Evolutionary conservation across 2,797 vertebrate species (phyloP).

Genomic region (Lophius americanus): DNA sequence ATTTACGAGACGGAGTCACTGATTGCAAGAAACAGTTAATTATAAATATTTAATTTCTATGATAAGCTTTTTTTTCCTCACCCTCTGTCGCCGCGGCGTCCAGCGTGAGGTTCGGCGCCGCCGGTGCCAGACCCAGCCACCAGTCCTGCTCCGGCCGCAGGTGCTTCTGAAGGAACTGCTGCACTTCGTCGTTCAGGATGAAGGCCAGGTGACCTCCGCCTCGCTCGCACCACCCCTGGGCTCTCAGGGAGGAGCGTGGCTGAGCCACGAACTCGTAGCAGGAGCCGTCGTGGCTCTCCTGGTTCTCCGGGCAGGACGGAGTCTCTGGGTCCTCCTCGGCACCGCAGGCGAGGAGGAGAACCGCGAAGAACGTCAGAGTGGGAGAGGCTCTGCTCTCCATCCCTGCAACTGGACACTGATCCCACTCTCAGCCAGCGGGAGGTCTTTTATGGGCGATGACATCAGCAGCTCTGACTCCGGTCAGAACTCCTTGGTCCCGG

Average conservation of each 20-base stretch:
- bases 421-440: slow-evolving; percentile 28
- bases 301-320: slow-evolving; percentile 81
- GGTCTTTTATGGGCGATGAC: slow-evolving; percentile 75
- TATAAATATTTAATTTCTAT: no score
- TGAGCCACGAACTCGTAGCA: slow-evolving; percentile 91
- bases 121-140: slow-evolving; percentile 90
- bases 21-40: background rate
- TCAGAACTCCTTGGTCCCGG: slow-evolving; percentile 35
- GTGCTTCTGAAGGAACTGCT: slow-evolving; percentile 88
- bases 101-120: slow-evolving; percentile 71
- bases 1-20: background rate
- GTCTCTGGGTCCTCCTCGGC: slow-evolving; percentile 57
- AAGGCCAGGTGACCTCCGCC: slow-evolving; percentile 91
- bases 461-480: slow-evolving; percentile 50
- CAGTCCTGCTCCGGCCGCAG: slow-evolving; percentile 85
- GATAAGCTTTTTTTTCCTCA: slow-evolving; percentile 45
- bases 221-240: slow-evolving; percentile 92
- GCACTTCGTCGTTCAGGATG: slow-evolving; percentile 86
- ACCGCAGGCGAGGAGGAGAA: slow-evolving; percentile 51
- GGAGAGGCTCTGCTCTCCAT: slow-evolving; percentile 70
- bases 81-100: slow-evolving; percentile 77
- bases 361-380: slow-evolving; percentile 42
- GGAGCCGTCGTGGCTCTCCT: slow-evolving; percentile 85
- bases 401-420: slow-evolving; percentile 51
- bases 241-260: slow-evolving; percentile 78